phyloP scores from a whole-genome alignment of 2,797 vertebrate genomes.

The Crenuchus spilurus region DNA sequence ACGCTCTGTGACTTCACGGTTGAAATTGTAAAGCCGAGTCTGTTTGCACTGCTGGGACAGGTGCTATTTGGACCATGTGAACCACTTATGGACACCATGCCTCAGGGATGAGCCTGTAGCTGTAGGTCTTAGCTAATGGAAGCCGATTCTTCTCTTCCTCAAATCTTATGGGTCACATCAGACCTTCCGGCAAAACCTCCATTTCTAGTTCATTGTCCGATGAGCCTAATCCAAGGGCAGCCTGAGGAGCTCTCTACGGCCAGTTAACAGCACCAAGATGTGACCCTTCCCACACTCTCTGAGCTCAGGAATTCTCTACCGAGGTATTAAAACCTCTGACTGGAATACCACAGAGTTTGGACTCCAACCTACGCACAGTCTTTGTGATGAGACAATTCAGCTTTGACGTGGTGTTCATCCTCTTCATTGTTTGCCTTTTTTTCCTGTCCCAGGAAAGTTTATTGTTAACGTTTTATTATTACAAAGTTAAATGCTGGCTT shows the following conservation, averaged over 20 bases:
- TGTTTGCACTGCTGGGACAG: slow-evolving; percentile 52
- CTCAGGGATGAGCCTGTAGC: slow-evolving; percentile 10
- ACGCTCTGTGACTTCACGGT: not conserved
- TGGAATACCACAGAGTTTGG: slow-evolving; percentile 11
- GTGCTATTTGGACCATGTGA: slow-evolving; percentile 65
- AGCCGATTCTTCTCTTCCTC: not conserved
- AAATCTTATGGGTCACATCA: slow-evolving; percentile 62
- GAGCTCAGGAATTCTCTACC: slow-evolving; percentile 55
- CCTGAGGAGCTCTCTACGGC: slow-evolving; percentile 68
- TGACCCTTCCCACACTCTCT: slow-evolving; percentile 73
- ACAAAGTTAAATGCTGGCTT: slow-evolving; percentile 28
- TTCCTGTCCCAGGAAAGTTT: not conserved
- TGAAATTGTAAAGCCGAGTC: not conserved
- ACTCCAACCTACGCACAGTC: slow-evolving; percentile 17
- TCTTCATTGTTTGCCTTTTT: not conserved
- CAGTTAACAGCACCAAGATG: slow-evolving; percentile 70
- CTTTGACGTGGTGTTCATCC: slow-evolving; percentile 17
- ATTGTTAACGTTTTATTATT: slow-evolving; percentile 18
- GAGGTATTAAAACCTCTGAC: slow-evolving; percentile 41
- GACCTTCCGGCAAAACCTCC: slow-evolving; percentile 60
- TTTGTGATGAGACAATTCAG: not conserved
- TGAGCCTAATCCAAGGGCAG: slow-evolving; percentile 67
- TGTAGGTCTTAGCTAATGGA: slow-evolving; percentile 11
- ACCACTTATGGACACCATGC: slow-evolving; percentile 52
- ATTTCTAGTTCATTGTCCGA: slow-evolving; percentile 67